These are phyloP conservation scores for Craterocephalus amniculus DNA, from an alignment of 2,797 vertebrate genomes.

Conservation along the genomic window DNA sequence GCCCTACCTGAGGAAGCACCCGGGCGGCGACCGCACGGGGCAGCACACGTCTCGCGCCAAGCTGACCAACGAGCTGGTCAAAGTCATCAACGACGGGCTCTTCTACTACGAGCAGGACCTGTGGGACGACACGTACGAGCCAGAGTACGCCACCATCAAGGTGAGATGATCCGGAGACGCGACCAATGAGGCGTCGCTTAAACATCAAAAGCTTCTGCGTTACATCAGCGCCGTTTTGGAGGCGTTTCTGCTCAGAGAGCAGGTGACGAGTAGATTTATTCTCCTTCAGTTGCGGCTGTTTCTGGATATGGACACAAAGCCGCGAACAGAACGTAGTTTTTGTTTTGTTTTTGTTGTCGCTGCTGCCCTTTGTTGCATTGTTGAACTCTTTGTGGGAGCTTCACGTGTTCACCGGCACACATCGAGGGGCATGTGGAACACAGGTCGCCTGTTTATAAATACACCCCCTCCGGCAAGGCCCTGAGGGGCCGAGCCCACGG, in stretches of 20 bases:
- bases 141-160: constrained; percentile 98
- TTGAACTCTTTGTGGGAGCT: constrained; percentile 67
- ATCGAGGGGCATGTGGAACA: constrained; percentile 61
- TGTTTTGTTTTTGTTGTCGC: constrained; percentile 52
- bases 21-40: constrained; percentile 95
- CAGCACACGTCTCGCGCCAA: constrained; percentile 95
- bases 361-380: constrained; percentile 69
- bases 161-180: too few species aligned
- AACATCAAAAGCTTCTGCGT: constrained; percentile 29
- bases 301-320: constrained; percentile 73
- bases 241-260: constrained; percentile 47
- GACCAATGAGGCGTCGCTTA: not conserved
- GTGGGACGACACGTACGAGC: constrained; percentile 95
- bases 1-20: constrained; percentile 95
- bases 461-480: constrained; percentile 36
- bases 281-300: constrained; percentile 54
- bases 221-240: constrained; percentile 7
- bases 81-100: constrained; percentile 98
- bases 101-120: constrained; percentile 98
- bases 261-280: constrained; percentile 24
- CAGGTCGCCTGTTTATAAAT: constrained; percentile 71
- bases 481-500: constrained; percentile 26
- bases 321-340: constrained; percentile 43
- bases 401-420: constrained; percentile 65
- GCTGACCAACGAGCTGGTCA: constrained; percentile 91